A percentile compares a stretch with the other conserved stretches of the same genome.
Evolutionary conservation across 2,113 vertebrate genomes (phyloP).

Genomic region (Formicarius rufipectus): DNA sequence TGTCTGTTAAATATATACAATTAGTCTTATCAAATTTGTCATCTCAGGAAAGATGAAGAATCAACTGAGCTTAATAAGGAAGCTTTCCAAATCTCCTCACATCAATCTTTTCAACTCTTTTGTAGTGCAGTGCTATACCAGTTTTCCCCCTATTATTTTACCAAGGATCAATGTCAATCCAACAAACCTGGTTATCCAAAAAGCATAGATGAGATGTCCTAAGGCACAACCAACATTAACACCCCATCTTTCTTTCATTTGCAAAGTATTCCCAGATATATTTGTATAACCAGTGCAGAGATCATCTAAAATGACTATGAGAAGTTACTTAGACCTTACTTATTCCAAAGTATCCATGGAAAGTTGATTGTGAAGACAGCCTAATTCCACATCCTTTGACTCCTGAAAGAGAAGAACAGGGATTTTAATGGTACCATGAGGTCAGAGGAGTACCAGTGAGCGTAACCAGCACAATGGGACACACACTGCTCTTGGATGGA

Average conservation of each 20-base stretch:
- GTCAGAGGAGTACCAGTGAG: background rate
- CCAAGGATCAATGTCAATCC: background rate
- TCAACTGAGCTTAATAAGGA: background rate
- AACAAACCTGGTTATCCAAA: background rate
- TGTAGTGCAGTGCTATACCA: background rate
- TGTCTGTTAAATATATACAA: background rate
- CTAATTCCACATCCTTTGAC: background rate
- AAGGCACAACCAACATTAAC: background rate
- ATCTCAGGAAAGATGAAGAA: background rate
- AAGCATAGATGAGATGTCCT: background rate
- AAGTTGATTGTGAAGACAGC: background rate
- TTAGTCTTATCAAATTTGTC: background rate
- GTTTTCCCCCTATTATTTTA: background rate
- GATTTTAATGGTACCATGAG: background rate
- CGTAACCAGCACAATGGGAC: background rate
- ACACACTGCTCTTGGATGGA: background rate
- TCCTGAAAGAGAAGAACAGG: background rate
- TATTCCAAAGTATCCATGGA: background rate
- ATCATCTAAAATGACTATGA: background rate
- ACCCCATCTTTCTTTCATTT: background rate
- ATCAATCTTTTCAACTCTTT: background rate
- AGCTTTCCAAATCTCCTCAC: background rate
- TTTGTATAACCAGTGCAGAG: background rate
- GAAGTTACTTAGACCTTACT: background rate
- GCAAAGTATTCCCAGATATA: background rate